These are phyloP conservation scores for Benthosema pterotum DNA, from an alignment of 2,797 vertebrate genomes.

Conservation along the genomic window DNA sequence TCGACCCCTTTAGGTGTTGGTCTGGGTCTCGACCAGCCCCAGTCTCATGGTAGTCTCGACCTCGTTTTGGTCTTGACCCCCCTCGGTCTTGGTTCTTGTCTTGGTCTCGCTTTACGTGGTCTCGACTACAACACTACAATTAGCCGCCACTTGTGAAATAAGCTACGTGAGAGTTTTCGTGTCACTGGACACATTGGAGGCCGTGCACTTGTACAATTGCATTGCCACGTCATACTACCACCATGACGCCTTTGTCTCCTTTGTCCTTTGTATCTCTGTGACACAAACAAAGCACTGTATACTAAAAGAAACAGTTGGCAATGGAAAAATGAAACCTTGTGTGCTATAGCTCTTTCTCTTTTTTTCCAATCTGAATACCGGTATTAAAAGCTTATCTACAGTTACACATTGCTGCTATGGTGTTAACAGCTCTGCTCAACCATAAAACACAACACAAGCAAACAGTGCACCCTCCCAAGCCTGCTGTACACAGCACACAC, in stretches of 20 bases:
- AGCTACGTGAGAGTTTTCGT: constrained; percentile 33
- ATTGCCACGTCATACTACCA: constrained; percentile 35
- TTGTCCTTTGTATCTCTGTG: constrained; percentile 15
- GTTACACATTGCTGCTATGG: constrained; percentile 60
- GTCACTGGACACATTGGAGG: constrained; percentile 49
- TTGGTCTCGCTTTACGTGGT: no score
- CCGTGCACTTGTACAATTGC: constrained; percentile 51
- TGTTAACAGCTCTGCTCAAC: constrained; percentile 52
- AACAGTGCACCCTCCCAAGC: constrained; percentile 39
- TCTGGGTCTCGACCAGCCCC: no score
- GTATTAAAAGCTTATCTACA: constrained; percentile 61
- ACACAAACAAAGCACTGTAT: constrained; percentile 44
- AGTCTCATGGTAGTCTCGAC: no score
- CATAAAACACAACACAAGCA: constrained; percentile 47
- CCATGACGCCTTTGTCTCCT: constrained; percentile 41
- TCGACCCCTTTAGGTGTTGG: no score
- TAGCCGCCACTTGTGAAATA: constrained; percentile 56
- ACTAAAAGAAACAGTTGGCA: constrained; percentile 45
- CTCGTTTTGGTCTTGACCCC: no score
- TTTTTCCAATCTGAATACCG: constrained; percentile 52
- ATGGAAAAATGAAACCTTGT: constrained; percentile 40
- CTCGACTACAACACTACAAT: no score
- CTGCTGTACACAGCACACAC: constrained; percentile 34
- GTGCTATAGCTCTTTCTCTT: constrained; percentile 47
- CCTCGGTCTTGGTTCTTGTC: no score